These are phyloP conservation scores for Albula glossodonta DNA, from an alignment of 2,113 vertebrate genomes.

Conservation along the genomic window DNA sequence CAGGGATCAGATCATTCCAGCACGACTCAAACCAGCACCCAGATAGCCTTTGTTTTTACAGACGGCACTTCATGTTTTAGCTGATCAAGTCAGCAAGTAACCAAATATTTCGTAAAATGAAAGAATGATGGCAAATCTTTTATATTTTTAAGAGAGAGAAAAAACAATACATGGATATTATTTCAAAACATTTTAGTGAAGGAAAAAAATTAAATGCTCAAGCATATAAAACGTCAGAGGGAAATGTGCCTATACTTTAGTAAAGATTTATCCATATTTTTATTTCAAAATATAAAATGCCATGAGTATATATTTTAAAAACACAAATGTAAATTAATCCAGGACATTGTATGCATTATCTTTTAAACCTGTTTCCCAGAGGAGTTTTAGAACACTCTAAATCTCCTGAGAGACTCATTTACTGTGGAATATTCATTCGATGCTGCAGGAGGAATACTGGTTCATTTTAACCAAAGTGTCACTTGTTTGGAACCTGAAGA, in stretches of 20 bases:
- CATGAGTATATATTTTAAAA: neutral
- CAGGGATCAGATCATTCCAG: neutral
- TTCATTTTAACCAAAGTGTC: constrained; percentile 15
- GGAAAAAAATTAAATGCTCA: neutral
- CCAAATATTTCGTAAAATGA: constrained; percentile 4
- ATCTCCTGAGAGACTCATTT: neutral
- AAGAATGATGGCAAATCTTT: constrained; percentile 1
- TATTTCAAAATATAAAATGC: constrained; percentile 14
- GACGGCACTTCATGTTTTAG: neutral
- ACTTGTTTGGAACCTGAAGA: neutral
- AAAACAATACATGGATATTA: neutral
- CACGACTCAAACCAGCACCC: neutral
- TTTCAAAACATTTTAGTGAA: neutral
- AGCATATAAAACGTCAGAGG: constrained; percentile 6
- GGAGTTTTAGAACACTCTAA: neutral
- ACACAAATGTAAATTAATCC: neutral
- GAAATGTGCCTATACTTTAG: constrained; percentile 26
- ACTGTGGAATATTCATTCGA: constrained; percentile 3
- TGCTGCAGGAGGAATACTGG: neutral
- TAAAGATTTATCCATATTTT: constrained; percentile 9
- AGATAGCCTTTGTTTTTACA: neutral
- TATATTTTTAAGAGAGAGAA: constrained; percentile 15
- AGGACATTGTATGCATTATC: neutral
- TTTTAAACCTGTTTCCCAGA: neutral
- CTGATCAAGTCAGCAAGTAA: neutral